Evolutionary conservation across 1,140 invertebrate species (phyloP).

Genomic region (Hylaeus volcanicus): DNA sequence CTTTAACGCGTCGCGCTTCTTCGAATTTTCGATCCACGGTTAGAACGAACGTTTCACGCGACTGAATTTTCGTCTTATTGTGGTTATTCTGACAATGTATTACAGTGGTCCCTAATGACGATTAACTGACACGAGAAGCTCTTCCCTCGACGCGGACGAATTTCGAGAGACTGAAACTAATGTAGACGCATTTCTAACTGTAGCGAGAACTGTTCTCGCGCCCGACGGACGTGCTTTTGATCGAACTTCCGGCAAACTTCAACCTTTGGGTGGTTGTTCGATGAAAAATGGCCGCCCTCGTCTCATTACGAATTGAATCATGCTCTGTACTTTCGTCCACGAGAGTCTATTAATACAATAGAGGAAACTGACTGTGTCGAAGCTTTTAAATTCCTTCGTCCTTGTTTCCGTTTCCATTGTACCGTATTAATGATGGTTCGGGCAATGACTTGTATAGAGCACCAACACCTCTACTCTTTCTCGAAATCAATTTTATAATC

Average conservation of each 20-base stretch:
- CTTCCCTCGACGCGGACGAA: constrained; percentile 35
- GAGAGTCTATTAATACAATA: neutral
- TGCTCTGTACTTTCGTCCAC: neutral
- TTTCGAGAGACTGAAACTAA: constrained; percentile 44
- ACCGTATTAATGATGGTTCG: too few relatives aligned
- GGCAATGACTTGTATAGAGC: too few relatives aligned
- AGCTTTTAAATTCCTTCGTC: neutral
- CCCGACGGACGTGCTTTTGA: constrained; percentile 48
- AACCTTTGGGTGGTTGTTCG: neutral
- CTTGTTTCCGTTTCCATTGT: too few relatives aligned
- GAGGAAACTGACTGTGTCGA: neutral
- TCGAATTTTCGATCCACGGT: neutral
- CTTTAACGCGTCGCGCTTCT: too few relatives aligned
- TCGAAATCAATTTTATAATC: too few relatives aligned
- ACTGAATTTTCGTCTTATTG: constrained; percentile 41
- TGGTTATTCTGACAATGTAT: neutral
- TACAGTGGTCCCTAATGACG: constrained; percentile 23
- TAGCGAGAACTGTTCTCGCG: neutral
- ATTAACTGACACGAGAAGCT: constrained; percentile 20
- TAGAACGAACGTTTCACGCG: constrained; percentile 4
- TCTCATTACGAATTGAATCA: constrained; percentile 20
- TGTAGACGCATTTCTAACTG: constrained; percentile 58
- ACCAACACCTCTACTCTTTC: too few relatives aligned
- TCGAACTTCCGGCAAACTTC: constrained; percentile 46
- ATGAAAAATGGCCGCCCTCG: constrained; percentile 32